Evolutionary conservation across 2,113 vertebrate species (phyloP), one percentile per base, ranked within the genome.

Genomic region (Etia nguti): DNA sequence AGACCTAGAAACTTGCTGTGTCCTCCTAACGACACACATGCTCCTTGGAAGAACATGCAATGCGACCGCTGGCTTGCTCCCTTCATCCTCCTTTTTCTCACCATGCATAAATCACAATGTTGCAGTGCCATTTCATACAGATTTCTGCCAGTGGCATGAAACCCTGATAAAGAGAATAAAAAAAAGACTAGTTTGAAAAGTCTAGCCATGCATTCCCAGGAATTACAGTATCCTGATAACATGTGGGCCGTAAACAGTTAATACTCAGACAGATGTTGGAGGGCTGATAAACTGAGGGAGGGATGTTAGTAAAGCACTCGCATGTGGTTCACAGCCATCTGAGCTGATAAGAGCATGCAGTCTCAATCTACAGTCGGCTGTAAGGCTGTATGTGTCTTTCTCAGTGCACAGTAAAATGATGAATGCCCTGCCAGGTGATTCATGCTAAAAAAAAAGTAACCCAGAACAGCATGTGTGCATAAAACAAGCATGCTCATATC

Each of bases 1-100:
- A 96, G 95, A 96, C 94, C 92, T 94, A 95, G 93, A 96, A 96
- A 96, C 90, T 87, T 83, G 87, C 89, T 80, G 70, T 87, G 86
- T 91, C 91, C 91, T 92, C 92, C 77, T 87, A 80, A 87, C 88
- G 80, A 80, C 86, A 90, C 90, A 89, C 86, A 87, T 83, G 90
- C 90, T 89, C 65, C 79, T 88, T 62, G 43, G 80, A 90, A 90
- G 82, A 90, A 86, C 89, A 92, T 85, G 75, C 79, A 90, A 91
- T 24, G 26, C 26, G 15, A 81, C 79, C 18, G 36, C 92, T 81
- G 79, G 54, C 57, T 86, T 79, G 34, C 52, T 89, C 54, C 29
- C 89, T 79, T 62, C 73, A 89, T 65, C 83, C 68, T 62, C 38
- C 62, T 41, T 83, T 89, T 80, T 89, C 82, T 81, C 86, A 73